Evolutionary conservation across 2,113 vertebrate genomes (phyloP), one percentile per base, ranked within the genome.

Genomic region (Dicaeum eximium): DNA sequence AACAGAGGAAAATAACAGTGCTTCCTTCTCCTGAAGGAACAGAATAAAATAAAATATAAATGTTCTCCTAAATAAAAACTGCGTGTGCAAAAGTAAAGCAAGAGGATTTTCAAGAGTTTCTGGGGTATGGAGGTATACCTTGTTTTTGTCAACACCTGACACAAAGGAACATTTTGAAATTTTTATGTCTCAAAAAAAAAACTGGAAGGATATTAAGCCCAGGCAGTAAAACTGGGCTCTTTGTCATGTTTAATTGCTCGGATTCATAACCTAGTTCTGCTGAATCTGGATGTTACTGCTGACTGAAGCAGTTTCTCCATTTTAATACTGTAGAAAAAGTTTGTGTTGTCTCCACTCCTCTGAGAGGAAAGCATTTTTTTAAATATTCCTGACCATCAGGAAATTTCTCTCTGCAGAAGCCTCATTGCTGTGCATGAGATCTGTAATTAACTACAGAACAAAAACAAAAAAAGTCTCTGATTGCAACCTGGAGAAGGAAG

Each of bases 181-280:
- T 95, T 89, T 95, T 95, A 96, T 80, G 69, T 86, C 95, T 85
- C 6, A 3, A 7, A 56, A 56, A 86, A 94, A 86, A 86, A 62
- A 82, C 53, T 93, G 79, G 78, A 97, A 96, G 80, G 81, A 13
- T 74, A 92, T 87, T 95, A 96, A 96, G 65, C 92, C 65, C 89
- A 92, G 67, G 85, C 78, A 96, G 94, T 94, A 95, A 97, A 98
- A 96, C 75, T 51, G 87, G 90, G 73, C 92, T 95, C 96, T 97
- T 95, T 95, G 88, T 97, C 94, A 97, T 74, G 85, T 97, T 97
- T 98, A 98, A 98, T 98, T 97, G 97, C 97, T 95, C 94, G 73
- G 95, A 97, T 97, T 97, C 95, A 96, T 96, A 97, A 97, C 94
- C 95, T 60, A 95, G 77, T 95, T 97, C 88, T 96, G 91, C 95